Base-by-base conservation (phyloP, 2,113 vertebrate genomes). In the Zosterops hypoxanthus region DNA sequence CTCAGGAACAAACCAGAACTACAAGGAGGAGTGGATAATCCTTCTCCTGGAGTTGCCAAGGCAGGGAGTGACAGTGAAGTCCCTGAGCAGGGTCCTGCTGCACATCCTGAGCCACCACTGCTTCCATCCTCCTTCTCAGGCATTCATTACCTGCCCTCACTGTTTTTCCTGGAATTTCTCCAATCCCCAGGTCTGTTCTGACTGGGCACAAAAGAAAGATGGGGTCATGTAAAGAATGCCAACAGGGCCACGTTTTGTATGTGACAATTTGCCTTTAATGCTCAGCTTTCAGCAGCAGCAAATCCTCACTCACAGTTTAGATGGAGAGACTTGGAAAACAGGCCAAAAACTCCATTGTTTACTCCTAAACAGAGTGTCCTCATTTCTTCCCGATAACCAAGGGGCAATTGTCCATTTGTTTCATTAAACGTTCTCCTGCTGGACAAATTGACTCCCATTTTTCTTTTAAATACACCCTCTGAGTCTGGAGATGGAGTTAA, bases 401-500 rank as follows among this genome's bases (percentile, higher is more conserved):
- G 44, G 42, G n/a, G 41, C 16, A 16, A 92, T 71, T 83, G 77
- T 42, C 79, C 55, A 47, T 90, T 92, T 88, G 24, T 81, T 82
- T 73, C 79, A 86, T 79, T 90, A 86, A 88, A 90, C 0, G 1
- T 73, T 81, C 79, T 95, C 70, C 42, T 75, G 84, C 88, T 77
- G 73, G 41, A 86, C 49, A 70, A 85, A 94, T 82, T 22, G 2
- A 78, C 33, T 72, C 65, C 34, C 52, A 63, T 94, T 79, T 94
- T 94, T 92, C 90, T 91, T 93, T 56, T 82, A 72, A 88, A 94
- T 63, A 28, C 19, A 50, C 14, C 55, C 79, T 86, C 78, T 47
- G 79, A 75, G 83, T 75, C 80, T 90, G 52, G 53, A 47, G 64
- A 87, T 46, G 21, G 60, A 88, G 59, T 94, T 90, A 93, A 96